Evolutionary conservation across 2,888 invertebrate species (phyloP).

Genomic region (Alsophila aescularia): DNA sequence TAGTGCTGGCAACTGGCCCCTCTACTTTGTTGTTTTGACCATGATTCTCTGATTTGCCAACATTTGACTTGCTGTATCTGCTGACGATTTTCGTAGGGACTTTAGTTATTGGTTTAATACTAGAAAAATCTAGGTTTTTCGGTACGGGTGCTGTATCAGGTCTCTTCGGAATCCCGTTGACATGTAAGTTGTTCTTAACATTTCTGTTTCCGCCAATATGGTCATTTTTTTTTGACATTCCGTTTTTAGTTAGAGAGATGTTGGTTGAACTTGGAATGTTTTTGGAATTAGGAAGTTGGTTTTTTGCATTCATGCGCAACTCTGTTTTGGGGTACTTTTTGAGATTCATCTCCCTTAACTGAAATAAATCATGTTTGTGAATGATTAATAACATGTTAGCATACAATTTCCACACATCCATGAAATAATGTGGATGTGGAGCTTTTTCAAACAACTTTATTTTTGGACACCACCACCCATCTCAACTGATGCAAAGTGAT

Average conservation of each 20-base stretch:
- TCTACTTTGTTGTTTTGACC: background rate
- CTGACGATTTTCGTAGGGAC: background rate
- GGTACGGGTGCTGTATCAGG: conserved; percentile 41
- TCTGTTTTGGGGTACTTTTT: conserved; percentile 62
- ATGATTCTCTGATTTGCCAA: background rate
- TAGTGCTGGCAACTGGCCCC: background rate
- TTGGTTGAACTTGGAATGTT: background rate
- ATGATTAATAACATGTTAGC: too few species aligned
- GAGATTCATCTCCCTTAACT: conserved; percentile 69
- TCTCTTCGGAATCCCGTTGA: conserved; percentile 45
- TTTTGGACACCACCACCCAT: too few species aligned
- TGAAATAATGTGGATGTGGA: too few species aligned
- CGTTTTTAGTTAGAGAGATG: conserved; percentile 28
- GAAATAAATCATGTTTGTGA: conserved; percentile 36
- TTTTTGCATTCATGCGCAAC: conserved; percentile 25
- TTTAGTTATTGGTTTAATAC: conserved; percentile 5
- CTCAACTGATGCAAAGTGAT: too few species aligned
- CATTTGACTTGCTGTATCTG: conserved; percentile 1
- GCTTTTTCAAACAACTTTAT: too few species aligned
- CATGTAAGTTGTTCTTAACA: conserved; percentile 47
- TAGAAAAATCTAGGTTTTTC: conserved; percentile 20
- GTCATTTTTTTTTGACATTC: conserved; percentile 4
- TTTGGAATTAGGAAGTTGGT: conserved; percentile 14
- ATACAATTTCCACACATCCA: too few species aligned
- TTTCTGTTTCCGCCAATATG: background rate